Evolutionary conservation across 2,888 invertebrate genomes (phyloP), one percentile per base, ranked within the genome.

Genomic region (Lucinisca nassula): DNA sequence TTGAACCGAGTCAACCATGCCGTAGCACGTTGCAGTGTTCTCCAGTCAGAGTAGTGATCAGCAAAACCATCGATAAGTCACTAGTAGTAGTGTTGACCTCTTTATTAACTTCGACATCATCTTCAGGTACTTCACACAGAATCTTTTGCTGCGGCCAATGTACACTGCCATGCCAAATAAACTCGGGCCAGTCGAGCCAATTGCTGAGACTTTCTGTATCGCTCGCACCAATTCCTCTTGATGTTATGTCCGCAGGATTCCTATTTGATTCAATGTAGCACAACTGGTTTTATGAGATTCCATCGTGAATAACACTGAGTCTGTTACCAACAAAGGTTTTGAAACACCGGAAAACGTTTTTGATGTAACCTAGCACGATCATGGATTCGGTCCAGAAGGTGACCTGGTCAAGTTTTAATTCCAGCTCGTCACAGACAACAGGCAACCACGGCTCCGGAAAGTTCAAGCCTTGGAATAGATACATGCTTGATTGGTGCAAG

Each of bases 291-390:
- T n/a, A 67, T 30, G 38, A 2, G 10, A 82, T 61, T 21, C 6
- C 21, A 4, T 82, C 72, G 8, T 76, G 55, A 40, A 82, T 85
- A 12, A 72, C 37, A 17, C 61, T 45, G 30, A 83, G 51, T 49
- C 81, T 38, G 27, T 82, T 76, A 17, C 40, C 87, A 8, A 87
- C 87, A 55, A 87, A 88, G 8, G 88, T 88, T 17, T 79, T 61
- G 49, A 83, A 88, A 32, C 83, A 73, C 17, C 30, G 21, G 2
- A 32, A 24, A 37, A 72, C 82, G 74, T 87, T 88, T 10, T 40
- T 72, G 32, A 88, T 87, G 67, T 88, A 87, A 17, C 74, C 45
- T 21, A 83, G 32, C n/a, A 87, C 88, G 24, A 70, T 58, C 49
- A 58, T 75, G 77, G 87, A 88, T 12, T 45, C 45, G 8, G 85